Evolutionary conservation across 2,797 vertebrate genomes (phyloP), one percentile per base, ranked within the genome.

Genomic region (Propithecus deckenii): DNA sequence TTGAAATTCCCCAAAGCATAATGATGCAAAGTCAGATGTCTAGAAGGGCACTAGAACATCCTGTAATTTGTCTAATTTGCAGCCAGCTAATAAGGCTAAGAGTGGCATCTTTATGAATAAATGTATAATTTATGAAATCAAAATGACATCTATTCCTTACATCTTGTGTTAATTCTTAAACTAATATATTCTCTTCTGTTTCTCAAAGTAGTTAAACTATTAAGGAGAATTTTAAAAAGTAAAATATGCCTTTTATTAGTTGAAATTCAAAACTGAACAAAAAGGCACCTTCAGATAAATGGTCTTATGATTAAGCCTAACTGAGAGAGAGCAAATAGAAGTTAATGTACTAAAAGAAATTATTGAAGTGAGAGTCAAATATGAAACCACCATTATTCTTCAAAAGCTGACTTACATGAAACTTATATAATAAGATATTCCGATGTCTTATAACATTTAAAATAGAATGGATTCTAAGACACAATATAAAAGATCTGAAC

Each of bases 311-410:
- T 5, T 71, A 88, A 90, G 55, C 0, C 3, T 95, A 95, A 86
- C 78, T 88, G 50, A 57, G 2, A 67, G 50, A 96, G 15, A 95
- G 6, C 9, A 96, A 95, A 96, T 93, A 87, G 46, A 96, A 95
- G 50, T 67, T 88, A 95, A 85, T 76, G 30, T n/a, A 1, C 2
- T 48, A 59, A 79, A 96, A 96, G 80, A 12, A 55, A 91, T 96
- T 89, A 6, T 69, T 96, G 35, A 57, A 96, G 28, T 59, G 50
- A 65, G 22, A 96, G 7, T 5, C 25, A 95, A 93, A 50, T 76
- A 52, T 91, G 17, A 91, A 97, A 92, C 43, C 2, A 92, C 65
- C 11, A 94, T 97, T 97, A 89, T 15, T n/a, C 38, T 96, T 97
- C 65, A 94, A 88, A 91, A 94, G 23, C 0, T 0, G 17, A 35